phyloP scores from a whole-genome alignment of 1,140 invertebrate genomes.

The Wasmannia auropunctata region DNA sequence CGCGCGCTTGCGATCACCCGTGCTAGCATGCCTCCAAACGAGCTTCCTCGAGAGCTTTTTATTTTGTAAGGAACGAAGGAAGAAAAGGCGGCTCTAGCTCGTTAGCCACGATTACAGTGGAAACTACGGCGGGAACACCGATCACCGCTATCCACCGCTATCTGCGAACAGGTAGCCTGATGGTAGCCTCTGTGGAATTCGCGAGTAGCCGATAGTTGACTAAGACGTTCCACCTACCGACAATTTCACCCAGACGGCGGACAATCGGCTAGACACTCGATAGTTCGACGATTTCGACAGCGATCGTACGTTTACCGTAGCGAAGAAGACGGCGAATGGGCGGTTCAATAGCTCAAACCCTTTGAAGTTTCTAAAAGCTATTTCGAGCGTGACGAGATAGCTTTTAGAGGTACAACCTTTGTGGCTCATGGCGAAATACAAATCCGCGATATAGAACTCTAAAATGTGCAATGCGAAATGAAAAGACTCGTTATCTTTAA shows the following conservation, averaged over 20 bases:
- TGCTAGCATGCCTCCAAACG: constrained; percentile 44
- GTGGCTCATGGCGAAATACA: constrained; percentile 16
- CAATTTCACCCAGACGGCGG: constrained; percentile 49
- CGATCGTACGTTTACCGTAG: constrained; percentile 28
- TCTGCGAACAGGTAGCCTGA: constrained; percentile 30
- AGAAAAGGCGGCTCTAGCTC: constrained; percentile 45
- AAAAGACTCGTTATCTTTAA: constrained; percentile 12
- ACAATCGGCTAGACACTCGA: constrained; percentile 61
- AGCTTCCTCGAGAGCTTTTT: constrained; percentile 23
- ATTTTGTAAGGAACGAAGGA: constrained; percentile 32
- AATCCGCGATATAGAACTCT: not conserved
- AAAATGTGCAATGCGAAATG: not conserved
- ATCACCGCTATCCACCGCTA: constrained; percentile 53
- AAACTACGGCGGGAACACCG: constrained; percentile 20
- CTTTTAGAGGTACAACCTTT: constrained; percentile 14
- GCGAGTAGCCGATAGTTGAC: constrained; percentile 69
- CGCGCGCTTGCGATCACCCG: constrained; percentile 32
- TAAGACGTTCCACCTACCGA: constrained; percentile 65
- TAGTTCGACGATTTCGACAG: constrained; percentile 45
- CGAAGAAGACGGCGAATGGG: constrained; percentile 65
- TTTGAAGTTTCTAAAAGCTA: constrained; percentile 83
- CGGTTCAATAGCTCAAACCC: constrained; percentile 65
- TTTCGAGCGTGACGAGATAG: constrained; percentile 38
- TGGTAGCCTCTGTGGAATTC: constrained; percentile 67
- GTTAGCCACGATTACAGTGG: constrained; percentile 62